These are phyloP conservation scores for Thamnophis sirtalis DNA, from an alignment of 2,113 vertebrate species.

Conservation along the genomic window DNA sequence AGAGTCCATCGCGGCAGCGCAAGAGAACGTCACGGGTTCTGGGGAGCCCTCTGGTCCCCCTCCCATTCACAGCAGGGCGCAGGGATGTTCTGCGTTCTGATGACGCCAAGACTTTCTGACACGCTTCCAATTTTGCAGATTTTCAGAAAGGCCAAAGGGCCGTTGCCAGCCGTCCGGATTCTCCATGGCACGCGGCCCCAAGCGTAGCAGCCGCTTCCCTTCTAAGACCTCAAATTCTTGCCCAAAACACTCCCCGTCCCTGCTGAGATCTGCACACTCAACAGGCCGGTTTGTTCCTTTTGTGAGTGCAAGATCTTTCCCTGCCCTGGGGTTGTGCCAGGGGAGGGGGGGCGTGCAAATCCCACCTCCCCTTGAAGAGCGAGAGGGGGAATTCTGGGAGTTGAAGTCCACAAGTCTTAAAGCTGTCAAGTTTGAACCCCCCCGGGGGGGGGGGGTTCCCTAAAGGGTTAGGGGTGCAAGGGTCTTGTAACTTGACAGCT, in stretches of 20 bases:
- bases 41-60: rapidly evolving
- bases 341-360: not conserved
- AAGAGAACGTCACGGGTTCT: too few relatives aligned
- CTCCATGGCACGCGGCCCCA: not conserved
- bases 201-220: not conserved
- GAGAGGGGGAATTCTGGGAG: too few relatives aligned
- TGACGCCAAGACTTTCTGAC: not conserved
- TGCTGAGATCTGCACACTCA: not conserved
- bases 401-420: too few relatives aligned
- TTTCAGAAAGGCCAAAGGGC: not conserved
- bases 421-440: too few relatives aligned
- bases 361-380: too few relatives aligned
- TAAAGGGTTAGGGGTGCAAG: too few relatives aligned
- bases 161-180: not conserved
- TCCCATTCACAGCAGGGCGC: not conserved
- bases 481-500: too few relatives aligned
- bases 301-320: not conserved
- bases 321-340: not conserved
- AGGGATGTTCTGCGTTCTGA: not conserved
- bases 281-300: not conserved
- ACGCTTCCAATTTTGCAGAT: not conserved
- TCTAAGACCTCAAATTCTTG: not conserved
- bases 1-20: not conserved
- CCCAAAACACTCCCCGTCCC: not conserved
- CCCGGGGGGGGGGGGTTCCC: too few relatives aligned